Conservation (phyloP, 2,888 invertebrate genomes). For the Athripsodes cinereus region DNA sequence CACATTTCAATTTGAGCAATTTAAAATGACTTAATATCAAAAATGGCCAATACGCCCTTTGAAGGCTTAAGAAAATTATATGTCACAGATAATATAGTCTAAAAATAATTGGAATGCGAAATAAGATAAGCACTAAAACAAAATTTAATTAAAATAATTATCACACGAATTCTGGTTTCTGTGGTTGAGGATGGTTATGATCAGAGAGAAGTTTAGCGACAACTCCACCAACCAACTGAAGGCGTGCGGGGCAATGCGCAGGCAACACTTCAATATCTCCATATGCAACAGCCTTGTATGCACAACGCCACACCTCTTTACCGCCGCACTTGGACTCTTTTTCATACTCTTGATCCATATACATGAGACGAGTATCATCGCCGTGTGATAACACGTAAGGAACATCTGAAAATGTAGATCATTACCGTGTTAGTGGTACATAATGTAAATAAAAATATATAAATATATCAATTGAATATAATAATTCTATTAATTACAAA, state of each 20-base stretch:
- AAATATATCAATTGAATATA: too few relatives aligned
- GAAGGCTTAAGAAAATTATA: too few relatives aligned
- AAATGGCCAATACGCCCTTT: too few relatives aligned
- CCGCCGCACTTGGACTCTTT: constrained; percentile 29
- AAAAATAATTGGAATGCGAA: too few relatives aligned
- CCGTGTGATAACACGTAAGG: constrained; percentile 23
- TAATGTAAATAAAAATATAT: too few relatives aligned
- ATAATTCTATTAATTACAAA: too few relatives aligned
- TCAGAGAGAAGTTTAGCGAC: constrained; percentile 17
- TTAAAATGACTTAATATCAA: too few relatives aligned
- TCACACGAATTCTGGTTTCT: constrained; percentile 22
- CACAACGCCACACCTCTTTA: constrained; percentile 48
- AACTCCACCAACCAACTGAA: constrained; percentile 20
- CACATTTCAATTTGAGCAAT: too few relatives aligned
- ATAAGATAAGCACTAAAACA: too few relatives aligned
- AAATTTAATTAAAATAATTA: too few relatives aligned
- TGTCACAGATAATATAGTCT: too few relatives aligned
- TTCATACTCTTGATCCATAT: constrained; percentile 19
- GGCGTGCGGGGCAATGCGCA: constrained; percentile 16
- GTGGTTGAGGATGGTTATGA: constrained; percentile 19
- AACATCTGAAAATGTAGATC: constrained; percentile 19
- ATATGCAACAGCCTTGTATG: not conserved
- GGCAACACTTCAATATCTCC: not conserved
- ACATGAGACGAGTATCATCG: constrained; percentile 18
- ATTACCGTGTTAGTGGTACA: too few relatives aligned